These are phyloP conservation scores for Pomacea maculata DNA, from an alignment of 1,140 invertebrate genomes.

Conservation along the genomic window DNA sequence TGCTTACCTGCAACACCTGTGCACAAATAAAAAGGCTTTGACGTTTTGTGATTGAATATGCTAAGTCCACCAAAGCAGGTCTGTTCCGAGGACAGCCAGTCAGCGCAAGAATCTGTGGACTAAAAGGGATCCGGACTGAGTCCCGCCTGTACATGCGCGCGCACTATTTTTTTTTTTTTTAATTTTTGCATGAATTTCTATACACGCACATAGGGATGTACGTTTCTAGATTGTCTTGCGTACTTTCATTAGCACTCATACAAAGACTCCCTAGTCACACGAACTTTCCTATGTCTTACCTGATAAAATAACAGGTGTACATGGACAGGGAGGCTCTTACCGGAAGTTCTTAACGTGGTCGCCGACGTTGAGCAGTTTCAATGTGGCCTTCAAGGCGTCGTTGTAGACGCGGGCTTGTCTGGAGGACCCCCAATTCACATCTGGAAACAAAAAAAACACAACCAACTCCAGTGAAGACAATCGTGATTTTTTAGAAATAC, in stretches of 20 bases:
- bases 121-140: conserved; percentile 41
- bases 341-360: conserved; percentile 97
- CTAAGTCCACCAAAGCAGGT: conserved; percentile 89
- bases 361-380: conserved; percentile 86
- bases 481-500: no score
- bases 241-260: background rate
- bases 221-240: background rate
- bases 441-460: conserved; percentile 62
- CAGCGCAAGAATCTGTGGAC: conserved; percentile 87
- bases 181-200: no score
- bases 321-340: conserved; percentile 26
- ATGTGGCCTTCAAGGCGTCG: conserved; percentile 85
- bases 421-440: conserved; percentile 97
- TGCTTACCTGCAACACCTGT: conserved; percentile 81
- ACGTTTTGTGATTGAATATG: conserved; percentile 89
- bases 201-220: no score
- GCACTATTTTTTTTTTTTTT: no score
- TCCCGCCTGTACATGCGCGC: no score
- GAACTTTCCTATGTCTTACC: background rate
- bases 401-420: conserved; percentile 96
- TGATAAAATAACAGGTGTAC: background rate
- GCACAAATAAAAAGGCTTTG: conserved; percentile 91
- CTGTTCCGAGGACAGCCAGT: conserved; percentile 84
- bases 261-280: background rate
- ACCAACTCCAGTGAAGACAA: no score